Evolutionary conservation across 1,140 invertebrate genomes (phyloP).

Genomic region (Brachionus calyciflorus): DNA sequence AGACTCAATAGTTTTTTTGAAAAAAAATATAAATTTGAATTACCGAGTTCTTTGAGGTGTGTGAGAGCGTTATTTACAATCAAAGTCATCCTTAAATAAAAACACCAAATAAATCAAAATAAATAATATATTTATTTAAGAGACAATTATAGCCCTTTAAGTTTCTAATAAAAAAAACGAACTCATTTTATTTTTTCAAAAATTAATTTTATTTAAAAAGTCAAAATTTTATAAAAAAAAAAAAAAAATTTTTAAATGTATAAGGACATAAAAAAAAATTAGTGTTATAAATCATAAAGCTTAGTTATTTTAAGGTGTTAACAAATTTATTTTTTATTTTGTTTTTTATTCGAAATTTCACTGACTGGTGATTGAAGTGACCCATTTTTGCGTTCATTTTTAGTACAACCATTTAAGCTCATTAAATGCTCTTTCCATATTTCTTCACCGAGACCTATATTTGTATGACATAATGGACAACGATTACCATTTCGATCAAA

Average conservation of each 20-base stretch:
- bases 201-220: not conserved
- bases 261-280: not conserved
- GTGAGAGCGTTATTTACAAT: not conserved
- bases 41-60: conserved; percentile 8
- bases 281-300: no score
- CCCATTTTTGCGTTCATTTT: conserved; percentile 55
- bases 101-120: not conserved
- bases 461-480: conserved; percentile 74
- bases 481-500: conserved; percentile 59
- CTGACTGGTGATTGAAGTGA: not conserved
- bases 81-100: not conserved
- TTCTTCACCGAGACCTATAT: conserved; percentile 65
- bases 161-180: not conserved
- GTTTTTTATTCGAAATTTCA: not conserved
- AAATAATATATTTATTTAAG: not conserved
- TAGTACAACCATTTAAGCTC: conserved; percentile 57
- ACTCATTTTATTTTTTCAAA: not conserved
- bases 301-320: no score
- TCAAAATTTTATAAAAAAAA: not conserved
- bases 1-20: no score
- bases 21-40: not conserved
- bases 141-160: not conserved
- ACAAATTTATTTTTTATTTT: conserved; percentile 25
- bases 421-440: conserved; percentile 70
- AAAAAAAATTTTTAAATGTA: not conserved